Evolutionary conservation across 1,140 invertebrate genomes (phyloP), one percentile per base, ranked within the genome.

Genomic region (Xylocopa sonorina): DNA sequence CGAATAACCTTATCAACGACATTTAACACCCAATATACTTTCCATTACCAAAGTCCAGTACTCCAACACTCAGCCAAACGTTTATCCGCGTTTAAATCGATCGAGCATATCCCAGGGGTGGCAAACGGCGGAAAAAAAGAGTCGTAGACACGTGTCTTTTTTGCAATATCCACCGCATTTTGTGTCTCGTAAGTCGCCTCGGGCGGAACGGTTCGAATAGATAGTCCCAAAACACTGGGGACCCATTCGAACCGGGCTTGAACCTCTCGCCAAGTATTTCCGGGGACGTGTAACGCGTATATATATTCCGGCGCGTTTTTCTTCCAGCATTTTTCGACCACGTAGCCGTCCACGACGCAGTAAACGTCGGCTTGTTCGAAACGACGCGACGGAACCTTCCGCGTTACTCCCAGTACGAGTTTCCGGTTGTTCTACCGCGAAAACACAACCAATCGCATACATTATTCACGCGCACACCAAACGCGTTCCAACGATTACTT

Each of bases 321-420:
- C 55, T 51, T 38, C n/a, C 51, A 32, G 0, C 57, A 34, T 34
- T 48, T 38, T 58, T 75, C 68, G 67, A 21, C 63, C 71, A 24
- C 9, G 57, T 71, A 55, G 32, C 74, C 62, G 69, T 60, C n/a
- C n/a, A n/a, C 62, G 55, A 50, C 63, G 74, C 88, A 79, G 88
- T 88, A 90, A 90, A 89, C 88, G 90, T 83, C n/a, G 81, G 81
- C 60, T 75, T 51, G 58, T 50, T 57, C 73, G 78, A 78, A 76
- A 48, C 78, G 75, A 48, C 53, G 50, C n/a, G 24, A 46, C 29
- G 57, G 43, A 58, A 74, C 57, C 58, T 16, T n/a, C n/a, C n/a
- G n/a, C 7, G 74, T 50, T 78, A 85, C 82, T 85, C 84, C 84
- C 84, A 81, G 41, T 41, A 48, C 57, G 69, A 60, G 16, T 46